These are phyloP conservation scores for Fragum sueziense DNA, from an alignment of 2,888 invertebrate genomes.

Conservation along the genomic window DNA sequence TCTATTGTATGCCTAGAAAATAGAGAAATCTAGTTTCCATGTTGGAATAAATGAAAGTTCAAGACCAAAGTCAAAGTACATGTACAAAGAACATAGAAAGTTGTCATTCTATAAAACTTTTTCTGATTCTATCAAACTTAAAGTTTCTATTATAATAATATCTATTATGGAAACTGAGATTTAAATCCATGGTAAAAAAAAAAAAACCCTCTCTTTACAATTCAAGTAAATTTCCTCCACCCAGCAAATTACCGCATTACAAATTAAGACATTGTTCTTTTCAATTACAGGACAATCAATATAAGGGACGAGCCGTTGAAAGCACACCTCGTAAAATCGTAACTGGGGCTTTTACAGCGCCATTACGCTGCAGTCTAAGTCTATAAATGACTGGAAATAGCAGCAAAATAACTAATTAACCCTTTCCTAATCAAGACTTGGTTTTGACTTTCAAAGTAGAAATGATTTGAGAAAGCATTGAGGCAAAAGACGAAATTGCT, in stretches of 20 bases:
- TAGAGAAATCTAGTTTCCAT: no score
- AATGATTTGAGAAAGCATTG: background rate
- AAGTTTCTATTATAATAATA: no score
- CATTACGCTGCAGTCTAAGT: conserved; percentile 1
- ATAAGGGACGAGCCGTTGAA: conserved; percentile 8
- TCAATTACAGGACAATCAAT: conserved; percentile 26
- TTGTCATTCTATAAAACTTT: no score
- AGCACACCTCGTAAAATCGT: background rate
- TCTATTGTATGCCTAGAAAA: no score
- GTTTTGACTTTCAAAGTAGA: no score
- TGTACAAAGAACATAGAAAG: no score
- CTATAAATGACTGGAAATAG: conserved; percentile 16
- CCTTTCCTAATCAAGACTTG: background rate
- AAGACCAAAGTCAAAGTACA: no score
- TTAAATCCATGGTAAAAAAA: background rate
- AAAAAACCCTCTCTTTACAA: background rate
- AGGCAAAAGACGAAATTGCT: conserved; percentile 6
- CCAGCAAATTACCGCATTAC: conserved; percentile 19
- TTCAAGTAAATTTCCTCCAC: background rate
- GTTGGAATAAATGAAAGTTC: no score
- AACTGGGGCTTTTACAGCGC: background rate
- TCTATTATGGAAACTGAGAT: no score
- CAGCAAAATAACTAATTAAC: conserved; percentile 20
- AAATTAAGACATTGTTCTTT: conserved; percentile 29
- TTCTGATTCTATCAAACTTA: no score